Evolutionary conservation across 2,113 vertebrate genomes (phyloP).

Genomic region (Setophaga petechia): DNA sequence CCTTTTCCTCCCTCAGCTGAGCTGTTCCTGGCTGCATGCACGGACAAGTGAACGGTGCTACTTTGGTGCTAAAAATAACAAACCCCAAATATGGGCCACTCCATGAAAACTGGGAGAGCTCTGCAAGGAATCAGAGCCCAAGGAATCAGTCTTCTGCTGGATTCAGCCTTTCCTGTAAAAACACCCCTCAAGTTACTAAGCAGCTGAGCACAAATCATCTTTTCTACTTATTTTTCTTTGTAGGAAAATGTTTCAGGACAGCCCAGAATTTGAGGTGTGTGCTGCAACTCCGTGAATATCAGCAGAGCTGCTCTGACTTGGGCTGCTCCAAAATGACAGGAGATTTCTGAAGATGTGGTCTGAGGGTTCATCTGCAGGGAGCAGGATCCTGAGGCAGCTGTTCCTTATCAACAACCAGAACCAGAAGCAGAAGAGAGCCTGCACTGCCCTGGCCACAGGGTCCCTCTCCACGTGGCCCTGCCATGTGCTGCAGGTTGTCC

Average conservation of each 20-base stretch:
- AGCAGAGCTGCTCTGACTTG: background rate
- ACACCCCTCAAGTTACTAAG: background rate
- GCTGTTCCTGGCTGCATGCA: background rate
- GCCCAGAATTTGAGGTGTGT: background rate
- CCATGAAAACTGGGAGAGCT: background rate
- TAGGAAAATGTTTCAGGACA: background rate
- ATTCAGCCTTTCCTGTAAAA: background rate
- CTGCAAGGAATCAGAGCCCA: background rate
- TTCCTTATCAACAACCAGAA: background rate
- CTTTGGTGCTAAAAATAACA: conserved; percentile 10
- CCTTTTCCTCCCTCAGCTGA: background rate
- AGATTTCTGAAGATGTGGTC: background rate
- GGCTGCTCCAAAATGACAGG: background rate
- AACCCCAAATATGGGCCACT: background rate
- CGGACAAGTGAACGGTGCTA: background rate
- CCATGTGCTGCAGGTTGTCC: background rate
- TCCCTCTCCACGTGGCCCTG: background rate
- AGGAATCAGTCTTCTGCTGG: background rate
- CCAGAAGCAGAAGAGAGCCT: background rate
- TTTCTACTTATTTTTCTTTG: background rate
- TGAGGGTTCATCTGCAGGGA: background rate
- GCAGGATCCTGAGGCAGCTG: background rate
- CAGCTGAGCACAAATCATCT: background rate
- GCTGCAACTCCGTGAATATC: background rate
- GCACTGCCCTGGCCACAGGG: background rate